phyloP scores from a whole-genome alignment of 2,797 vertebrate species.

The Phrynocephalus vlangalii region DNA sequence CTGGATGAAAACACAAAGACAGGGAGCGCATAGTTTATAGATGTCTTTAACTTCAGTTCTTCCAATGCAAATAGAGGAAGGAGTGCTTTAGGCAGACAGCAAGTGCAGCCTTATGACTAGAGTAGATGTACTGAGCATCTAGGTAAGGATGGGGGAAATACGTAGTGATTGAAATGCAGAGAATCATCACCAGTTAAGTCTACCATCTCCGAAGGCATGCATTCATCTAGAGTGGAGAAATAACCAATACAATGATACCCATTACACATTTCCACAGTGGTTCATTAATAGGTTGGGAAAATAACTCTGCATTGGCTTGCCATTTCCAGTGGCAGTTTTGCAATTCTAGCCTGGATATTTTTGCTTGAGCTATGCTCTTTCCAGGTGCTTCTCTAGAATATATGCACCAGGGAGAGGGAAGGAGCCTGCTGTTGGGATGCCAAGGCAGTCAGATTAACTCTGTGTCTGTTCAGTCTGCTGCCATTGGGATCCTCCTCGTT shows the following conservation, averaged over 20 bases:
- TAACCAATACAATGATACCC: neutral
- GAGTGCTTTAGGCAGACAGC: no score
- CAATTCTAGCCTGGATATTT: neutral
- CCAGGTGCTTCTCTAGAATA: no score
- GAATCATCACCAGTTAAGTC: neutral
- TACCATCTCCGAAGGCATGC: neutral
- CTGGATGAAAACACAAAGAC: constrained; percentile 38
- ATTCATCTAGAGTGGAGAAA: neutral
- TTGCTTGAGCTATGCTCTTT: neutral
- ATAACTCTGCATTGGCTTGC: neutral
- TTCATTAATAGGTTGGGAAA: neutral
- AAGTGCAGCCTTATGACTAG: no score
- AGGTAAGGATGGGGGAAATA: neutral
- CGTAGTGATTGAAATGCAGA: neutral
- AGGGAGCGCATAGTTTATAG: neutral
- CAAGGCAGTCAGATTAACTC: no score
- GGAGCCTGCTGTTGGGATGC: no score
- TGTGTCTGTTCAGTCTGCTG: no score
- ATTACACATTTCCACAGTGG: neutral
- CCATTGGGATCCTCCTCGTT: no score
- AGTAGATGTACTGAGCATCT: neutral
- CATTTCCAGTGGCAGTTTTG: neutral
- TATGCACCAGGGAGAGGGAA: no score
- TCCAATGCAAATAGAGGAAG: constrained; percentile 24
- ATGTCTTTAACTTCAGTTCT: constrained; percentile 8